These are phyloP conservation scores for Clinocottus analis DNA, from an alignment of 2,113 vertebrate species.

Conservation along the genomic window DNA sequence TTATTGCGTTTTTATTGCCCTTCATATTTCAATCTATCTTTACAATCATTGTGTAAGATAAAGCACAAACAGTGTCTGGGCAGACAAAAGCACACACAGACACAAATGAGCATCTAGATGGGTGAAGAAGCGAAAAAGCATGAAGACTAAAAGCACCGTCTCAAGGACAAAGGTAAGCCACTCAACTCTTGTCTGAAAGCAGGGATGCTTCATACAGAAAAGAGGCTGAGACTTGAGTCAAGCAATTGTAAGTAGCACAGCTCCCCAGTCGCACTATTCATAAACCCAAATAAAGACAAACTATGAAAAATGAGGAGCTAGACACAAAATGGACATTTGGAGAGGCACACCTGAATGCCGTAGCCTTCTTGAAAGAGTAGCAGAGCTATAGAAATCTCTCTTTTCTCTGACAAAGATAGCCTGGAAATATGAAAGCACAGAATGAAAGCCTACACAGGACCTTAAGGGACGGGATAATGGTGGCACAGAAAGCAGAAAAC, in stretches of 20 bases:
- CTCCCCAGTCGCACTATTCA: constrained; percentile 49
- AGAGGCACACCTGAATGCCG: constrained; percentile 61
- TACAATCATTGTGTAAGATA: constrained; percentile 36
- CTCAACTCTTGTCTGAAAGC: constrained; percentile 62
- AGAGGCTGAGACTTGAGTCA: constrained; percentile 37
- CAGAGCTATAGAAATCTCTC: constrained; percentile 61
- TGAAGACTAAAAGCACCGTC: constrained; percentile 48
- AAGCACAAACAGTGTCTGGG: constrained; percentile 38
- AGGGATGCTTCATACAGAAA: constrained; percentile 53
- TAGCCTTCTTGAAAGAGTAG: constrained; percentile 59
- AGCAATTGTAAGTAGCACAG: constrained; percentile 54
- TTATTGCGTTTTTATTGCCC: constrained; percentile 36
- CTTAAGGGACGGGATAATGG: constrained; percentile 64
- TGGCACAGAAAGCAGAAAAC: constrained; percentile 52
- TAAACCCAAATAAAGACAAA: constrained; percentile 46
- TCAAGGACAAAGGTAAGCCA: constrained; percentile 68
- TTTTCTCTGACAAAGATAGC: constrained; percentile 54
- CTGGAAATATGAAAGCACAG: constrained; percentile 60
- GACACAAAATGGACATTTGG: constrained; percentile 69
- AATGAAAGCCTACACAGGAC: constrained; percentile 63
- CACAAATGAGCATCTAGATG: constrained; percentile 46
- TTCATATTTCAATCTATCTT: constrained; percentile 52
- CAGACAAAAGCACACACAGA: constrained; percentile 32
- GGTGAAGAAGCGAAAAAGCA: constrained; percentile 4
- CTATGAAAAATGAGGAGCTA: constrained; percentile 58